Evolutionary conservation across 2,888 invertebrate species (phyloP).

Genomic region (Epistrophella euchroma): DNA sequence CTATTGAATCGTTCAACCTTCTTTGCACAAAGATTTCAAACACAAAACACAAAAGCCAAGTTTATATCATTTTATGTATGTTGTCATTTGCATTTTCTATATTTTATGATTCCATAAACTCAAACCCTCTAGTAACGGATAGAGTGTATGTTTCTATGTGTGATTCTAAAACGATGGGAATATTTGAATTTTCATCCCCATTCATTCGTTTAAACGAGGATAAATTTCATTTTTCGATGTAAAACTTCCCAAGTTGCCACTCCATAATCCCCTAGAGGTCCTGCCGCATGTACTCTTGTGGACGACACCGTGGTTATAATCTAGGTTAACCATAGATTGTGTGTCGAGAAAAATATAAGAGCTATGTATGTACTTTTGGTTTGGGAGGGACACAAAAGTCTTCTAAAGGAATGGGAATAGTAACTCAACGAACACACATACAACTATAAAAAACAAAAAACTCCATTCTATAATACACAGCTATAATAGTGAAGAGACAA

Average conservation of each 20-base stretch:
- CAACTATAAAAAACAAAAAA: neutral
- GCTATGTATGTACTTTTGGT: slow-evolving; percentile 14
- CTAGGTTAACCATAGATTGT: slow-evolving; percentile 59
- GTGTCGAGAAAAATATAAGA: neutral
- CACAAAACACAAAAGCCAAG: neutral
- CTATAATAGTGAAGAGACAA: slow-evolving; percentile 1
- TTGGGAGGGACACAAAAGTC: slow-evolving; percentile 7
- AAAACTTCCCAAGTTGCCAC: slow-evolving; percentile 47
- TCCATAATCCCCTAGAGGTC: slow-evolving; percentile 35
- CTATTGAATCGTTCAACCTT: neutral
- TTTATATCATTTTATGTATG: slow-evolving; percentile 13
- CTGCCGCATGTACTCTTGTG: slow-evolving; percentile 34
- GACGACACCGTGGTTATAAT: slow-evolving; percentile 31
- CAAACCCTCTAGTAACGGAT: neutral
- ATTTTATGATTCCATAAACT: slow-evolving; percentile 34
- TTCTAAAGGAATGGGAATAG: slow-evolving; percentile 22
- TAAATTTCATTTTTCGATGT: slow-evolving; percentile 57
- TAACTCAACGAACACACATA: slow-evolving; percentile 3
- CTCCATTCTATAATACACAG: neutral
- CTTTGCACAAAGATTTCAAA: slow-evolving; percentile 18
- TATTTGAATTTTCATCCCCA: slow-evolving; percentile 42
- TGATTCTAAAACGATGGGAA: slow-evolving; percentile 7
- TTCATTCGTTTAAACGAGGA: slow-evolving; percentile 51
- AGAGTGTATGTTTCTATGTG: neutral
- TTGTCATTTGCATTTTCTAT: slow-evolving; percentile 42